Base-by-base conservation (phyloP, 1,140 invertebrate species). In the Formica selysi region DNA sequence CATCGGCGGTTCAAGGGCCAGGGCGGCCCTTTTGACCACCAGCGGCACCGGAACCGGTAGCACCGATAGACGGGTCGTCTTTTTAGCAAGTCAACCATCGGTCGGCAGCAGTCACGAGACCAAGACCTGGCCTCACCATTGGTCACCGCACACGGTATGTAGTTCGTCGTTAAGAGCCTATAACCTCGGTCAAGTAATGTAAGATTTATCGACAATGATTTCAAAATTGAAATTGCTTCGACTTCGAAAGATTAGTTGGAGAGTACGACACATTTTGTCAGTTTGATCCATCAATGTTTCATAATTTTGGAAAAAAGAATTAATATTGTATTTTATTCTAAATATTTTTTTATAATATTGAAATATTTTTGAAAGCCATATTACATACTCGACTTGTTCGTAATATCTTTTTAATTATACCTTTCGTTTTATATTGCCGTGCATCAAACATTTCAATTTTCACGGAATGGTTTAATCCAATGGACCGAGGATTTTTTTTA, bases 111-210 rank as follows among this genome's bases (percentile, higher is more conserved):
- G 92, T 85, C 92, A 94, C 78, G 95, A 95, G 73, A 94, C 93
- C 5, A 93, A 93, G 67, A 95, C 95, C 59, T 95, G 95, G 95
- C 95, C 95, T 48, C 95, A 95, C 89, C 92, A 95, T 76, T 95
- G 95, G 95, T 94, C 95, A 7, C 95, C 94, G n/a, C 92, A 94
- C 68, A 91, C 92, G 93, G 95, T 94, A 76, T 93, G 94, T 92
- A 67, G 64, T 80, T 85, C 41, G 68, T 71, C 41, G 22, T 13
- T 22, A 32, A 80, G 36, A 54, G n/a, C 13, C 29, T 68, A 38
- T 44, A 38, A 38, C 29, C 44, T 26, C 8, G 5, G 5, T 51
- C 13, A 10, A 38, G n/a, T 54, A 51, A 51, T 51, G 16, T 51
- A 51, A 51, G 38, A 64, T 10, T 44, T 76, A 67, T 67, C 16